phyloP scores from a whole-genome alignment of 2,888 invertebrate genomes.

The Julus scanicus region DNA sequence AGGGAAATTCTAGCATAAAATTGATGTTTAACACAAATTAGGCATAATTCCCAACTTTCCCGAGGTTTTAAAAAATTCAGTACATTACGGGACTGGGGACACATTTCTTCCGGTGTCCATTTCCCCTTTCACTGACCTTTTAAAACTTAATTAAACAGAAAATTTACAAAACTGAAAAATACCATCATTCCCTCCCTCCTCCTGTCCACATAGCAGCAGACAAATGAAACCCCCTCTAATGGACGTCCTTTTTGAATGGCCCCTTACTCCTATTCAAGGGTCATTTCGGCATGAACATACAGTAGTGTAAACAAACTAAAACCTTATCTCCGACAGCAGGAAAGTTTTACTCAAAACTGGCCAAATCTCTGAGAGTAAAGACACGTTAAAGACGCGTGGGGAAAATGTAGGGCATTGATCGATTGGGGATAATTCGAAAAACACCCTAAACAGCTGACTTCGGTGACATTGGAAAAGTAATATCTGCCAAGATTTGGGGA shows the following conservation, averaged over 20 bases:
- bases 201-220: too few species aligned
- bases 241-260: not conserved
- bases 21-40: too few species aligned
- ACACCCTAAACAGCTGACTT: not conserved
- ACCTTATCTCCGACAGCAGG: not conserved
- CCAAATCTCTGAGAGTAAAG: not conserved
- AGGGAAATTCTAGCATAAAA: too few species aligned
- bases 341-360: not conserved
- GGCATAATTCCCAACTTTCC: too few species aligned
- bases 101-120: too few species aligned
- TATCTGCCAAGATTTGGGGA: not conserved
- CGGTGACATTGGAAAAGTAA: not conserved
- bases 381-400: not conserved
- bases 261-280: not conserved
- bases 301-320: not conserved
- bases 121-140: too few species aligned
- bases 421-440: not conserved
- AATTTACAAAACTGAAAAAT: too few species aligned
- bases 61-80: too few species aligned
- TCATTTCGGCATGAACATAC: not conserved
- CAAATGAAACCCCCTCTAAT: not conserved
- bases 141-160: too few species aligned
- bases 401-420: slow-evolving; percentile 38
- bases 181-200: too few species aligned
- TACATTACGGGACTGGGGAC: too few species aligned